Base-by-base conservation (phyloP, 2,113 vertebrate species). In the Chaetodon auriga region DNA sequence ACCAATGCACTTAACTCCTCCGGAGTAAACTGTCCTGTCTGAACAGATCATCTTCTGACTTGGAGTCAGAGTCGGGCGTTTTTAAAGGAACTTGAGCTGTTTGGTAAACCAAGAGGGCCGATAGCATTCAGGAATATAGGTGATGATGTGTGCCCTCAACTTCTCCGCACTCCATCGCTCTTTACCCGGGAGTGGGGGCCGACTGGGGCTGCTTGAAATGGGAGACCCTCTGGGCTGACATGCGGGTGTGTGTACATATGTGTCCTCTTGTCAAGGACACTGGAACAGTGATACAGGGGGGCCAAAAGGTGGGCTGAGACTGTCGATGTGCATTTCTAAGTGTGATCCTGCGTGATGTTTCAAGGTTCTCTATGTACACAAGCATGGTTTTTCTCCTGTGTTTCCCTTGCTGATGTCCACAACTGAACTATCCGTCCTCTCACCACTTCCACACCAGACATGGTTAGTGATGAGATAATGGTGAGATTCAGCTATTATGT, bases 161-260 rank as follows among this genome's bases (percentile, higher is more conserved):
- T 35, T 65, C 55, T 54, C 61, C 1, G 23, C 55, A 46, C 68
- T 81, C 38, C 53, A 11, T 46, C n/a, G 65, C 53, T 60, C 68
- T 78, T 6, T 23, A 60, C 64, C 65, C 65, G 54, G 68, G 79
- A 74, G 62, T 2, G 23, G 36, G 35, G 63, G 7, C 2, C 30
- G 12, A 74, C 15, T 23, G 63, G 68, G 77, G 74, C 70, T 65
- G 78, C 36, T 74, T 83, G 80, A 87, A 93, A 89, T 21, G 35
- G 68, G 86, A 91, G 89, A 92, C 90, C 86, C 85, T 84, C 51
- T 76, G 80, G 84, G 81, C 81, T 85, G 75, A 78, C 6, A 25
- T 75, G 73, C 83, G 35, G 0, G 60, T 46, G 46, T 69, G 30
- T 30, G 30, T 30, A 14, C 62, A 16, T 53, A 4, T 21, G 30